Percentiles rank a stretch among this genome's conserved stretches.
phyloP scores from a whole-genome alignment of 2,797 vertebrate species.

The Sebastes variabilis region DNA sequence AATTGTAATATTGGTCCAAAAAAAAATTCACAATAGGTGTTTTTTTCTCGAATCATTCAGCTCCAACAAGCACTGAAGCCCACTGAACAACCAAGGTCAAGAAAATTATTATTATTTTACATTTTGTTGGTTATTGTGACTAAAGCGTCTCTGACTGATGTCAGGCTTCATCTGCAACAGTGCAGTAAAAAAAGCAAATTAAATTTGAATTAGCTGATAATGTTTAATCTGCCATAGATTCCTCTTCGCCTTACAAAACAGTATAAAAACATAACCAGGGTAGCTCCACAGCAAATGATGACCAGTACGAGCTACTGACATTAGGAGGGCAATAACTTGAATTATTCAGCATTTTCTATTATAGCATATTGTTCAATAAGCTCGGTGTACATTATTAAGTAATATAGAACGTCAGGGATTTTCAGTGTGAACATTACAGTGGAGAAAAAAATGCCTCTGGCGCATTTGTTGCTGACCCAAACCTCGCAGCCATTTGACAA shows the following conservation, averaged over 20 bases:
- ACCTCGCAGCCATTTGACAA: conserved; percentile 50
- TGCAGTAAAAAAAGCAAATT: conserved; percentile 1
- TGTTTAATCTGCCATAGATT: conserved; percentile 5
- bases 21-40: not conserved
- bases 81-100: not conserved
- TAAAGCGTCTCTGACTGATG: not conserved
- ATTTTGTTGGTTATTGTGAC: not conserved
- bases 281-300: conserved; percentile 35
- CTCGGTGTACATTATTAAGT: conserved; percentile 52
- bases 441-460: conserved; percentile 16
- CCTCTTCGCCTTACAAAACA: conserved; percentile 17
- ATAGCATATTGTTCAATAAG: conserved; percentile 45
- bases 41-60: not conserved
- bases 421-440: conserved; percentile 36
- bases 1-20: no score
- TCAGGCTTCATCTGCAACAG: not conserved
- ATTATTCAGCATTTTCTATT: conserved; percentile 65
- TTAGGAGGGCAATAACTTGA: conserved; percentile 56
- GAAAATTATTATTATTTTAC: not conserved
- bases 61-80: no score
- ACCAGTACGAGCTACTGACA: conserved; percentile 24
- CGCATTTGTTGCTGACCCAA: conserved; percentile 44
- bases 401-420: conserved; percentile 43
- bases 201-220: conserved; percentile 17
- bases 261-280: conserved; percentile 16